Evolutionary conservation across 2,113 vertebrate genomes (phyloP), one percentile per base, ranked within the genome.

Genomic region (Empidonax alnorum): DNA sequence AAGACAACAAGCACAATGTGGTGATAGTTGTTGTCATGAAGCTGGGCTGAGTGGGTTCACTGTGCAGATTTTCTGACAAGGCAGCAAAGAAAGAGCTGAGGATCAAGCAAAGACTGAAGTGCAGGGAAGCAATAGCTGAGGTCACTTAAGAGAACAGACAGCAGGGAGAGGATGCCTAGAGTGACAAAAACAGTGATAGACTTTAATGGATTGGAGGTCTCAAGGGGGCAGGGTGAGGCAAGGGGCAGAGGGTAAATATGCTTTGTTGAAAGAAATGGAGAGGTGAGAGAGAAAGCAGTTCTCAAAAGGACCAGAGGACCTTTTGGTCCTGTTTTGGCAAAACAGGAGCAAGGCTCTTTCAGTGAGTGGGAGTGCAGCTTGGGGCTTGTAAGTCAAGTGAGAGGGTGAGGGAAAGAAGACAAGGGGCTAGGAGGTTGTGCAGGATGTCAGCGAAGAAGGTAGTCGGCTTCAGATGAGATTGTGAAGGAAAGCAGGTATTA

Each of bases 151-250:
- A 93, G 84, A 93, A 76, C 79, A 90, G 89, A 85, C 61, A 68
- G 59, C 44, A 63, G 49, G 28, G 90, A 96, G 16, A 94, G 77
- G 93, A 86, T 94, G 83, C 46, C 21, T 5, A 93, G 91, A 93
- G 90, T 84, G 94, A 95, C 93, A 92, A 92, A 97, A 92, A 92
- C 50, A 95, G 83, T 90, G 89, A 94, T 74, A 78, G 94, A 95
- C 93, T 87, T 93, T 93, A 95, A 92, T 93, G 87, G 94, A 95
- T 93, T 87, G 87, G 79, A 90, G 84, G 92, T 92, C 95, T 94
- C 66, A 63, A 93, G 84, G 82, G 96, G 95, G 75, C 95, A 94
- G 92, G 93, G 93, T 96, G 90, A 95, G 91, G 76, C 91, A 94
- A 90, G 93, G 87, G 88, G 61, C 89, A 95, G 87, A 83, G 93